Percentiles rank a stretch among this genome's conserved stretches.
Conservation (phyloP, 2,888 invertebrate species). For the Sycophila texana region DNA sequence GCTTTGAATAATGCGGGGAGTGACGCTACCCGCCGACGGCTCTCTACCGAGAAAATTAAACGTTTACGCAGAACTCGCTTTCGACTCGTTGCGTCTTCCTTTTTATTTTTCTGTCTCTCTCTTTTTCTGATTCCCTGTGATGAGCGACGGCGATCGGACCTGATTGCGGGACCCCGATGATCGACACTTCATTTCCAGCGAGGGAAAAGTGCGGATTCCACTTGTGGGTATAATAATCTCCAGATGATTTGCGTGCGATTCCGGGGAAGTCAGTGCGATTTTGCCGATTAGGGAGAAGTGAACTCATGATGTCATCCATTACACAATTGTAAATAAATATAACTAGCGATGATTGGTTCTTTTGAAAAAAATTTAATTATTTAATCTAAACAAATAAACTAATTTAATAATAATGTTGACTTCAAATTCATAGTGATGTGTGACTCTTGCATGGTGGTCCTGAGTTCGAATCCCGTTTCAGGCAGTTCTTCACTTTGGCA, state of each 20-base stretch:
- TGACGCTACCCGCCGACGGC: constrained; percentile 1
- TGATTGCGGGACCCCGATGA: not conserved
- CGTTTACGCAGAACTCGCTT: constrained; percentile 40
- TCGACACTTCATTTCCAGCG: constrained; percentile 7
- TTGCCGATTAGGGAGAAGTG: not conserved
- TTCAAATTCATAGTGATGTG: too few relatives aligned
- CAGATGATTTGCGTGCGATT: constrained; percentile 3
- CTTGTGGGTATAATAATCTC: not conserved
- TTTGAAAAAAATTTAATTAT: not conserved
- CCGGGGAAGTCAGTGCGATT: not conserved
- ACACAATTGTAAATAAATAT: not conserved
- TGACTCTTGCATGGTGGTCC: too few relatives aligned
- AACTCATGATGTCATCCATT: not conserved
- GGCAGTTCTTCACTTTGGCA: too few relatives aligned
- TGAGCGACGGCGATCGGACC: not conserved
- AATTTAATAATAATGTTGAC: too few relatives aligned
- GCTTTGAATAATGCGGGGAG: constrained; percentile 32
- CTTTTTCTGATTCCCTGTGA: constrained; percentile 11
- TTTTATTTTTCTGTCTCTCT: not conserved
- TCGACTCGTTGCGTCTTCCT: not conserved
- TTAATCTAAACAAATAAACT: not conserved
- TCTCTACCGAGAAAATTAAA: constrained; percentile 30
- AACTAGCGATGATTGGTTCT: not conserved
- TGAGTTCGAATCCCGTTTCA: not conserved
- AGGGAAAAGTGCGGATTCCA: constrained; percentile 17